Base-by-base conservation (phyloP, 2,888 invertebrate species). In the Lysandra coridon region DNA sequence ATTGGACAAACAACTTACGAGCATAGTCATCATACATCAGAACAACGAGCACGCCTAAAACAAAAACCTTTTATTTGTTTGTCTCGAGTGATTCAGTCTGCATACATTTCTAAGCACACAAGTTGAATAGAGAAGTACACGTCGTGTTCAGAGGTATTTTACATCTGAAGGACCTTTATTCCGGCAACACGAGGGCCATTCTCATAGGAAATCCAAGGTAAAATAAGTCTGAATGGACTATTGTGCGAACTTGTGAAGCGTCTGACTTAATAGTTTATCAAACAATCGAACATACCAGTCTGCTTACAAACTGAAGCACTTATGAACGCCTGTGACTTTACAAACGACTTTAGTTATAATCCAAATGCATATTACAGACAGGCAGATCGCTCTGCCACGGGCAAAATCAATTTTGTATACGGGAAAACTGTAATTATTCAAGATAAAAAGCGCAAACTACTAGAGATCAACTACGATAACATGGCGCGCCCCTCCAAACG, bases 221-320 rank as follows among this genome's bases (percentile, higher is more conserved):
- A 57, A 57, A 17, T 57, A 57, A 57, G 17, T 57, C 4, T 1
- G 17, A 14, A 57, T 57, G 17, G 57, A 10, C 44, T 76, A 76
- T 76, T 76, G 76, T 33, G 44, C 44, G 49, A 79, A 79, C 75
- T 75, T 40, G 73, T 44, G 40, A 75, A 79, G 49, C 79, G 74
- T 74, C 74, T 74, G 75, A 79, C 79, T 79, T 75, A 75, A 62
- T 79, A 79, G 79, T 79, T 79, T 62, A 79, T 79, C 79, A 79
- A 78, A 75, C 75, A 79, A 64, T 75, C 62, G 49, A 79, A 79
- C 49, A 44, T 10, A 49, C 79, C 69, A 69, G 33, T 69, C 69
- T 69, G 5, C 14, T 73, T 53, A 60, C 60, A 44, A 49, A 40
- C 12, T 75, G 74, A 75, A 62, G 37, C 23, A 44, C 73, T 75